Conservation (phyloP, 1,140 invertebrate species). For the Cylas formicarius region DNA sequence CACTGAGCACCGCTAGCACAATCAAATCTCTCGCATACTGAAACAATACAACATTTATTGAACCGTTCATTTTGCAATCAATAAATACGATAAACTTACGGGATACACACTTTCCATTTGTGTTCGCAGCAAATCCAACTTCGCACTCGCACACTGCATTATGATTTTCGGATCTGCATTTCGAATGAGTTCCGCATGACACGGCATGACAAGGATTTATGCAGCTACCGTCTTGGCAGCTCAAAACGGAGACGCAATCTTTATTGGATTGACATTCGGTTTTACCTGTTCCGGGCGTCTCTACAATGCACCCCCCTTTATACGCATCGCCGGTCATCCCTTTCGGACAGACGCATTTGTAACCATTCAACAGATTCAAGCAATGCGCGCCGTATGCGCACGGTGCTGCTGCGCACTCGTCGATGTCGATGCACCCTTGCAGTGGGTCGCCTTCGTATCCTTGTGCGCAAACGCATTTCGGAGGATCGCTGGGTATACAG, state of each 20-base stretch:
- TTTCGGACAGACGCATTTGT: slow-evolving; percentile 74
- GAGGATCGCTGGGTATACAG: slow-evolving; percentile 83
- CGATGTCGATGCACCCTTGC: slow-evolving; percentile 73
- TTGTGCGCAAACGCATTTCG: slow-evolving; percentile 75
- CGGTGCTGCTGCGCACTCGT: slow-evolving; percentile 70
- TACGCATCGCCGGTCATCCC: slow-evolving; percentile 79
- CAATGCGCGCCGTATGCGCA: slow-evolving; percentile 82
- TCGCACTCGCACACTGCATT: slow-evolving; percentile 81
- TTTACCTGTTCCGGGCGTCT: slow-evolving; percentile 40
- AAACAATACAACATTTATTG: slow-evolving; percentile 24
- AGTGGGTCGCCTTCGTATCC: slow-evolving; percentile 80
- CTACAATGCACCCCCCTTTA: slow-evolving; percentile 64
- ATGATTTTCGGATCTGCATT: slow-evolving; percentile 82
- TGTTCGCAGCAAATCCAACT: slow-evolving; percentile 69
- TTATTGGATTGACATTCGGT: slow-evolving; percentile 61
- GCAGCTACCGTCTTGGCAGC: slow-evolving; percentile 69
- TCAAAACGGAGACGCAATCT: slow-evolving; percentile 72
- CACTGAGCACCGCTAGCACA: slow-evolving; percentile 80
- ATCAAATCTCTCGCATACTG: slow-evolving; percentile 70
- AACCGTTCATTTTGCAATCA: too few relatives aligned
- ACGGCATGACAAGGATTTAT: slow-evolving; percentile 72
- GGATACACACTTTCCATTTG: slow-evolving; percentile 71
- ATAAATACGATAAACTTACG: slow-evolving; percentile 46
- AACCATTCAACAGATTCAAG: slow-evolving; percentile 76
- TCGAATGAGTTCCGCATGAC: slow-evolving; percentile 74